Conservation (phyloP, 2,113 vertebrate species). For the Thymallus thymallus region DNA sequence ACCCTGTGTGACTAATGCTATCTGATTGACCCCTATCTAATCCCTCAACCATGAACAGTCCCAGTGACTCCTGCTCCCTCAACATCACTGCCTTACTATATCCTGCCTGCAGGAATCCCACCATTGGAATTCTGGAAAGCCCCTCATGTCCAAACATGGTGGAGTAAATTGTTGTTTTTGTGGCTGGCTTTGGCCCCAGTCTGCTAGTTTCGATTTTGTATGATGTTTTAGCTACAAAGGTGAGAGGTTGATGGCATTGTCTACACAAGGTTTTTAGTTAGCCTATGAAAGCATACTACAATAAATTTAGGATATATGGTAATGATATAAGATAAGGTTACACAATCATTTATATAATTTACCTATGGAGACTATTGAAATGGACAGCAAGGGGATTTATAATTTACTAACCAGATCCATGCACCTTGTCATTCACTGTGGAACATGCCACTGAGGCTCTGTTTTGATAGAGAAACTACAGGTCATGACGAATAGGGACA, state of each 20-base stretch:
- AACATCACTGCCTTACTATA: background rate
- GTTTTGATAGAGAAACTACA: too few relatives aligned
- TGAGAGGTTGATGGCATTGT: background rate
- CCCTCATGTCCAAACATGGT: background rate
- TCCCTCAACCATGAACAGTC: constrained; percentile 3
- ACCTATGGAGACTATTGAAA: too few relatives aligned
- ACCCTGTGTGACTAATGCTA: background rate
- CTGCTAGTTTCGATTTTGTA: background rate
- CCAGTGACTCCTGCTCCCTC: constrained; percentile 10
- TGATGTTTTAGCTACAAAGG: background rate
- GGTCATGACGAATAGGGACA: too few relatives aligned
- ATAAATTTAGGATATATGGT: too few relatives aligned
- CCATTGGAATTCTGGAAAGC: background rate
- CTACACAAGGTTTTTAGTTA: background rate
- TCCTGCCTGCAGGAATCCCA: background rate
- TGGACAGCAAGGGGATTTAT: too few relatives aligned
- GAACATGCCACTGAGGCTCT: too few relatives aligned
- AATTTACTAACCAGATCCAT: too few relatives aligned
- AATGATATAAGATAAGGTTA: too few relatives aligned
- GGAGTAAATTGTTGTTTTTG: background rate
- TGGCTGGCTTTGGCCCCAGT: background rate
- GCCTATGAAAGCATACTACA: too few relatives aligned
- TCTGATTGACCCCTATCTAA: constrained; percentile 6
- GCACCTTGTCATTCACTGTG: too few relatives aligned
- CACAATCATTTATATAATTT: too few relatives aligned